These are phyloP conservation scores for Chirona hameri DNA, from an alignment of 2,888 invertebrate genomes.

Conservation along the genomic window DNA sequence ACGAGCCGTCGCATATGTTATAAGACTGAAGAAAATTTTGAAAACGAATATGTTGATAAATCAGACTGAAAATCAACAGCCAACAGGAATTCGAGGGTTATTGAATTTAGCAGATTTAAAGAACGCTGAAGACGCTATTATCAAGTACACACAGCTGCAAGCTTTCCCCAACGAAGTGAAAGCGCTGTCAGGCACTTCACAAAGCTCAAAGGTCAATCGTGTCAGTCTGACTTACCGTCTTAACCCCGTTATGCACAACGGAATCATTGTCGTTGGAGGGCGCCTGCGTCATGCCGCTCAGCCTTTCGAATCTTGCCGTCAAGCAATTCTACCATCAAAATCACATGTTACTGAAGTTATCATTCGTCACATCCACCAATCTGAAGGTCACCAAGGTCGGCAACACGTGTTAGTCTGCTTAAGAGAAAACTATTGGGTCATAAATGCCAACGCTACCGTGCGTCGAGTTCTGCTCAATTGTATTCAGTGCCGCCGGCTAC, in stretches of 20 bases:
- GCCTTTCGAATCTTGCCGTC: slow-evolving; percentile 6
- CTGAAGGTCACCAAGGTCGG: slow-evolving; percentile 25
- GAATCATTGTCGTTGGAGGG: slow-evolving; percentile 23
- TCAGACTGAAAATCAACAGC: not conserved
- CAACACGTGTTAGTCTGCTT: not conserved
- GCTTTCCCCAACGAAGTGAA: too few relatives aligned
- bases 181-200: too few relatives aligned
- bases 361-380: slow-evolving; percentile 13
- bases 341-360: slow-evolving; percentile 11
- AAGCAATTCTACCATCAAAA: slow-evolving; percentile 12
- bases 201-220: too few relatives aligned
- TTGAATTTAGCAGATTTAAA: not conserved
- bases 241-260: not conserved
- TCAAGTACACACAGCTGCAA: not conserved
- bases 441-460: not conserved
- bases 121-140: not conserved
- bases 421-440: not conserved
- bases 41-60: not conserved
- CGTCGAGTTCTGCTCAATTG: not conserved
- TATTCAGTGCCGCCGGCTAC: not conserved
- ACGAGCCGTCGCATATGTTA: not conserved
- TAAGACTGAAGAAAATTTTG: not conserved
- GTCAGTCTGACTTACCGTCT: not conserved
- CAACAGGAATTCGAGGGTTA: not conserved
- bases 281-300: not conserved